Conservation (phyloP, 2,888 invertebrate genomes). For the Dastarcus helophoroides region DNA sequence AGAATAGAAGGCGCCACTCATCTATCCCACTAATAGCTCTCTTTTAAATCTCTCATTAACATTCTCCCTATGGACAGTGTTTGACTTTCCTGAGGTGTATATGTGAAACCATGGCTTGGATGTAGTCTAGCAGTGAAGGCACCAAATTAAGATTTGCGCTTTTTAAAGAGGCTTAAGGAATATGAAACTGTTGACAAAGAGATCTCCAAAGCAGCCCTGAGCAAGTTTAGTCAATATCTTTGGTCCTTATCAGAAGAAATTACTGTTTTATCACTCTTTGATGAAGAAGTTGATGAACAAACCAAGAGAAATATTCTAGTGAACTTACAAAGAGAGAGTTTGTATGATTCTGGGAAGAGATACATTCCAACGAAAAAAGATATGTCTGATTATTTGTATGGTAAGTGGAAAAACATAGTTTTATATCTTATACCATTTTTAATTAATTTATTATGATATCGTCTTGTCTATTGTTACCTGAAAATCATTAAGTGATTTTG, state of each 20-base stretch:
- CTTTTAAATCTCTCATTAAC: too few species aligned
- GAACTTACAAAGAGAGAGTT: slow-evolving; percentile 3
- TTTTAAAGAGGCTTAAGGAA: slow-evolving; percentile 13
- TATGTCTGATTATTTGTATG: neutral
- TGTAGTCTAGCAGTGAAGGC: slow-evolving; percentile 17
- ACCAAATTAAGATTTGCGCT: slow-evolving; percentile 13
- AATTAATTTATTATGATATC: too few species aligned
- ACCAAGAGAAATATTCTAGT: slow-evolving; percentile 12
- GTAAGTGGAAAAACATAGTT: too few species aligned
- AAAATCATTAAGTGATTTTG: too few species aligned
- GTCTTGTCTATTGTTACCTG: too few species aligned
- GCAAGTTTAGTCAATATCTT: slow-evolving; percentile 13
- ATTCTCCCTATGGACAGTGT: too few species aligned
- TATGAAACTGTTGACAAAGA: slow-evolving; percentile 8
- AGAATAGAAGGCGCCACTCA: too few species aligned
- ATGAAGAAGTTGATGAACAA: slow-evolving; percentile 12
- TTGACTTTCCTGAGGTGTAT: too few species aligned
- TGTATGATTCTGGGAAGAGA: too few species aligned
- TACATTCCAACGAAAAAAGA: slow-evolving; percentile 7
- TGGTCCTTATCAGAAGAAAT: slow-evolving; percentile 16
- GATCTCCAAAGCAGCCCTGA: slow-evolving; percentile 15
- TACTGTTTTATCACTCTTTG: slow-evolving; percentile 10
- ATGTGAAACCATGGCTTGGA: slow-evolving; percentile 17
- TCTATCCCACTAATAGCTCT: too few species aligned
- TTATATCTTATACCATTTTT: too few species aligned